A percentile compares a stretch with the other conserved stretches of the same genome.
phyloP scores from a whole-genome alignment of 2,888 invertebrate genomes.

The Drosophila sordidapex region DNA sequence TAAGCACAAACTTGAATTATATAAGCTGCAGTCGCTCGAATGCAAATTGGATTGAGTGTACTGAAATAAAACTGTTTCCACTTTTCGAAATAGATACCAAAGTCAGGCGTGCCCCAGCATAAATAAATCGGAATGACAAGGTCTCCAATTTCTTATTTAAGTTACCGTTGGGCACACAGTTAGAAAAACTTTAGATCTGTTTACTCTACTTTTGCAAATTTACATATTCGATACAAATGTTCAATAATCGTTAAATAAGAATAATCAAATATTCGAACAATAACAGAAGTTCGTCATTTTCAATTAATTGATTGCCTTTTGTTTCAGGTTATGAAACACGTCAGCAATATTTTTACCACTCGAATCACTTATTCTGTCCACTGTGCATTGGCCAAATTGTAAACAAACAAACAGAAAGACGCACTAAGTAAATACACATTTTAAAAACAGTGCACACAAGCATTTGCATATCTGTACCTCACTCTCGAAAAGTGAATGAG shows the following conservation, averaged over 20 bases:
- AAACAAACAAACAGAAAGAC: conserved; percentile 48
- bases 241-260: not conserved
- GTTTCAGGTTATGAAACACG: not conserved
- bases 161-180: not conserved
- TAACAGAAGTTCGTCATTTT: not conserved
- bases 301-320: conserved; percentile 10
- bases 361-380: conserved; percentile 19
- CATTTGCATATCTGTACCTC: conserved; percentile 18
- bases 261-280: conserved; percentile 2
- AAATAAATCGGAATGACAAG: conserved; percentile 11
- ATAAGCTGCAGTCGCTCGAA: conserved; percentile 50
- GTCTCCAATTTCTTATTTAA: not conserved
- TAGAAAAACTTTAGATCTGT: not conserved
- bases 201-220: conserved; percentile 10
- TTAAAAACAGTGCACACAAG: conserved; percentile 4
- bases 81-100: conserved; percentile 14
- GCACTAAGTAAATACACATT: conserved; percentile 36
- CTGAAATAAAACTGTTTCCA: conserved; percentile 34
- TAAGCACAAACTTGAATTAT: conserved; percentile 63
- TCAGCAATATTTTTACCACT: not conserved
- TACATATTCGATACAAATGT: not conserved
- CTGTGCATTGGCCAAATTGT: conserved; percentile 43
- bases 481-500: conserved; percentile 1
- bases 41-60: conserved; percentile 42
- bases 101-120: not conserved